phyloP scores from a whole-genome alignment of 2,888 invertebrate species.

The Ormia ochracea region DNA sequence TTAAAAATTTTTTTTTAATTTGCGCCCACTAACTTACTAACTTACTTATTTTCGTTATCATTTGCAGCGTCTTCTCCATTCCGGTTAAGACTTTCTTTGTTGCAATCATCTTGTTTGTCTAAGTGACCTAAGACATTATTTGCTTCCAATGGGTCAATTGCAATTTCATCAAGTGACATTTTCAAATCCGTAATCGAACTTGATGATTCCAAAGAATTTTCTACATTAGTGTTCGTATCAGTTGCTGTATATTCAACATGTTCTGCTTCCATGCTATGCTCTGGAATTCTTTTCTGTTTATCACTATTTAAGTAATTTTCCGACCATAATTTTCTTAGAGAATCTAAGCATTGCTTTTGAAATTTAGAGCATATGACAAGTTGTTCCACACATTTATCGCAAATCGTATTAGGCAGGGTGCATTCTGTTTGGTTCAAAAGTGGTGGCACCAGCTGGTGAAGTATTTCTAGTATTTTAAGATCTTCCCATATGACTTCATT shows the following conservation, averaged over 20 bases:
- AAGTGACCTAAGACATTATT: background rate
- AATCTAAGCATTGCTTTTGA: slow-evolving; percentile 77
- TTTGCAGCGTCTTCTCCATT: background rate
- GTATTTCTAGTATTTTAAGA: slow-evolving; percentile 21
- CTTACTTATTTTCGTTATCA: background rate
- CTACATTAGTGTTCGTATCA: background rate
- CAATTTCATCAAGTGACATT: background rate
- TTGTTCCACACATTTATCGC: slow-evolving; percentile 77
- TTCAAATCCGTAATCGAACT: background rate
- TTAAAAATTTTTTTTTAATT: background rate
- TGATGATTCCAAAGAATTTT: background rate
- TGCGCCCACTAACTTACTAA: background rate
- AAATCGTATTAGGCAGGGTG: slow-evolving; percentile 8
- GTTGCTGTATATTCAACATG: background rate
- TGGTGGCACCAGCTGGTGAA: slow-evolving; percentile 15
- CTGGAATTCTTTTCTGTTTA: background rate
- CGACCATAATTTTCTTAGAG: slow-evolving; percentile 50
- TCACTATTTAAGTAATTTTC: background rate
- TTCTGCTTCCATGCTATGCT: background rate
- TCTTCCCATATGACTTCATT: slow-evolving; percentile 6
- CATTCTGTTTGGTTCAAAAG: background rate
- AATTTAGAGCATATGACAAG: slow-evolving; percentile 78
- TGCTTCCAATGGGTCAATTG: background rate
- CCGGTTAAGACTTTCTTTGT: background rate
- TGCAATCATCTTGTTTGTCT: background rate